phyloP scores from a whole-genome alignment of 2,888 invertebrate genomes.

The Drosophila trichaetosa region DNA sequence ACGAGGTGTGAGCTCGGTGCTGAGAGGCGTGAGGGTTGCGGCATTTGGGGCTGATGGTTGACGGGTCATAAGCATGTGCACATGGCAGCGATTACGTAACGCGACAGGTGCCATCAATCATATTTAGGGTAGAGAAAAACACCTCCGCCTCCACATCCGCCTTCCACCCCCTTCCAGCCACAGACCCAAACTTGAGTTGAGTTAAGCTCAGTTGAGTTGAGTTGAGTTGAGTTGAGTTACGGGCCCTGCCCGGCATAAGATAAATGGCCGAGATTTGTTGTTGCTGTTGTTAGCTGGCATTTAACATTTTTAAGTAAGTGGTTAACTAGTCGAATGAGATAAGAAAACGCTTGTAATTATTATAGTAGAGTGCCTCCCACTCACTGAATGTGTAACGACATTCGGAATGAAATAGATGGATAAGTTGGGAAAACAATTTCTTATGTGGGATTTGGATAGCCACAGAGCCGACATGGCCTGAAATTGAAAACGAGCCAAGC shows the following conservation, averaged over 20 bases:
- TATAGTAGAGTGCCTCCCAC: conserved; percentile 11
- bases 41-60: conserved; percentile 23
- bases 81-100: conserved; percentile 77
- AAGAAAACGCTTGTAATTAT: conserved; percentile 29
- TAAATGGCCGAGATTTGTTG: conserved; percentile 69
- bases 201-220: background rate
- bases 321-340: conserved; percentile 55
- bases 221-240: conserved; percentile 3
- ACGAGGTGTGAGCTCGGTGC: background rate
- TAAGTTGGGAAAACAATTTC: conserved; percentile 75
- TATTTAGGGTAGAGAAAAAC: conserved; percentile 59
- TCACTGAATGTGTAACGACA: conserved; percentile 25
- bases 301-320: conserved; percentile 62
- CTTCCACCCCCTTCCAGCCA: background rate
- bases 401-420: conserved; percentile 43
- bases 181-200: background rate
- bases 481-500: conserved; percentile 70
- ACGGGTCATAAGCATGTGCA: conserved; percentile 61
- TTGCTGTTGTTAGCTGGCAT: conserved; percentile 32
- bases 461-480: conserved; percentile 48
- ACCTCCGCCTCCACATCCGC: background rate
- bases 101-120: conserved; percentile 78
- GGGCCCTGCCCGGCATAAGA: conserved; percentile 17
- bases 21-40: background rate
- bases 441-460: conserved; percentile 69